Evolutionary conservation across 2,888 invertebrate genomes (phyloP).

Genomic region (Lithophane ornitopus): DNA sequence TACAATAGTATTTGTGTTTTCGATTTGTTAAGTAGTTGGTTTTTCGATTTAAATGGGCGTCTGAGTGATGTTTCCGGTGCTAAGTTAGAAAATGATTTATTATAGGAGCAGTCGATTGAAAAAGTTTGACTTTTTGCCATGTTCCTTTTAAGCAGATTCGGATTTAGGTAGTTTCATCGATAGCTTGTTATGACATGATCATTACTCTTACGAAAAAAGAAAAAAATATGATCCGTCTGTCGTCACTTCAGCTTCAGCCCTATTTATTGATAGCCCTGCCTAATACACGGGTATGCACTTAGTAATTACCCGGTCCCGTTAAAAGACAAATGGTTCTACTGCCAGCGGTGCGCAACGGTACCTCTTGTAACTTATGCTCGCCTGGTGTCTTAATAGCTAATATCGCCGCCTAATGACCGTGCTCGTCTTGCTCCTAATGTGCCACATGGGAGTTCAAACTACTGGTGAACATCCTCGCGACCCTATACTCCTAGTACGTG

Average conservation of each 20-base stretch:
- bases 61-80: slow-evolving; percentile 53
- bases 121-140: slow-evolving; percentile 19
- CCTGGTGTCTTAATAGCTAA: slow-evolving; percentile 89
- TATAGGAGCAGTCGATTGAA: slow-evolving; percentile 13
- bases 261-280: slow-evolving; percentile 56
- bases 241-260: not conserved
- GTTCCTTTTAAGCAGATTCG: slow-evolving; percentile 1
- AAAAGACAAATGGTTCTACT: slow-evolving; percentile 80
- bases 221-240: not conserved
- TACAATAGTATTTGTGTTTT: slow-evolving; percentile 74
- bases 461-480: slow-evolving; percentile 63
- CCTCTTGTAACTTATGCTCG: slow-evolving; percentile 77
- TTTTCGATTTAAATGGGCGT: slow-evolving; percentile 31
- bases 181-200: not conserved
- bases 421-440: slow-evolving; percentile 87
- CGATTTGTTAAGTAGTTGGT: slow-evolving; percentile 61
- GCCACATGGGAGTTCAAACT: slow-evolving; percentile 80
- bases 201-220: not conserved
- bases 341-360: slow-evolving; percentile 77
- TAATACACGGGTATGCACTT: slow-evolving; percentile 63
- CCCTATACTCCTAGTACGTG: slow-evolving; percentile 66
- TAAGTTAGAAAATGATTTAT: slow-evolving; percentile 54
- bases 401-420: slow-evolving; percentile 90
- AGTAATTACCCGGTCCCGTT: slow-evolving; percentile 70
- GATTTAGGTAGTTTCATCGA: not conserved